Evolutionary conservation across 2,888 invertebrate genomes (phyloP), one percentile per base, ranked within the genome.

Genomic region (Dolichomitus sp.): DNA sequence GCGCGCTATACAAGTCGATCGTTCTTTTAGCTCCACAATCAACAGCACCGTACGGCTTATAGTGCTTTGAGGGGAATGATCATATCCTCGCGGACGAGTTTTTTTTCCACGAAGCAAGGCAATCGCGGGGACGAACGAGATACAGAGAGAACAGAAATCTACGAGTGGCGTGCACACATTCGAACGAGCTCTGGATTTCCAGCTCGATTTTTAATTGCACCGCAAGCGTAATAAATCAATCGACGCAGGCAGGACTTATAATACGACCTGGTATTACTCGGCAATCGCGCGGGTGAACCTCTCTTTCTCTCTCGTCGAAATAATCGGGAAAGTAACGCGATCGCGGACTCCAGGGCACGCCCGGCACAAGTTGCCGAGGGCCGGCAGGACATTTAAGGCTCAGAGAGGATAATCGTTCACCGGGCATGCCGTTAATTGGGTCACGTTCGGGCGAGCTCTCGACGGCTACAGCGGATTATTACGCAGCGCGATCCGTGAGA

Each of bases 401-500:
- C 74, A 74, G 57, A 52, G 80, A 82, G 78, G 81, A 82, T 79
- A 82, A 82, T 82, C 81, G 81, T 74, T 83, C 77, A 73, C 69
- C 76, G 83, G 80, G 70, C 79, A 80, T 69, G 73, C 80, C 65
- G 69, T 83, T 83, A 83, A 84, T 83, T 83, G 83, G 83, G 84
- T 81, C 84, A 83, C 84, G 84, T 84, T 83, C 84, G 65, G 30
- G 84, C 65, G 74, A 74, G 73, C 69, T 73, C 66, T 66, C 68
- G 57, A 48, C 59, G 17, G 57, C 50, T 23, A 17, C 66, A 33
- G 48, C 17, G n/a, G 72, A 72, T 81, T 81, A 73, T 78, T 74
- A 70, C 65, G 63, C 69, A 78, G 73, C 80, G 79, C 80, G 81
- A 81, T 80, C 85, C 84, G 83, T 86, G 83, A 84, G 85, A 81